Conservation (phyloP, 2,113 vertebrate genomes). For the Mola mola region DNA sequence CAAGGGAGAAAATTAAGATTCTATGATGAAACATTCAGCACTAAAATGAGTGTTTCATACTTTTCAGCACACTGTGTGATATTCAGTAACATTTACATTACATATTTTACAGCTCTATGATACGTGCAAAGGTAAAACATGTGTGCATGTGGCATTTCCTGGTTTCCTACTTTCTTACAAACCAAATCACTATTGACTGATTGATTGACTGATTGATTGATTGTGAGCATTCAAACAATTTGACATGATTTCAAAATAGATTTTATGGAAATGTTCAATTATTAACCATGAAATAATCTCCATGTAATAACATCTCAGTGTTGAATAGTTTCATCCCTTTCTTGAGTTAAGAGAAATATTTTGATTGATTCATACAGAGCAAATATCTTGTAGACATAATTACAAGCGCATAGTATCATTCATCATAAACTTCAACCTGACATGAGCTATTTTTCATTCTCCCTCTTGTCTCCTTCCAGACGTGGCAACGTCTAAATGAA, state of each 20-base stretch:
- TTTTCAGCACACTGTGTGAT: not conserved
- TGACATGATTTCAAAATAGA: not conserved
- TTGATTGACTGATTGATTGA: not conserved
- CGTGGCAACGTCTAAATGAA: conserved; percentile 66
- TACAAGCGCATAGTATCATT: not conserved
- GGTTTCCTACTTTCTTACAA: conserved; percentile 21
- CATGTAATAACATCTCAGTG: not conserved
- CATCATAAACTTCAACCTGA: not conserved
- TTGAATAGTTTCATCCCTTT: not conserved
- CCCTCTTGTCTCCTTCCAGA: conserved; percentile 52
- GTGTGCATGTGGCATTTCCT: not conserved
- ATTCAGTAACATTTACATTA: conserved; percentile 11
- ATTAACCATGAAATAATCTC: conserved; percentile 6
- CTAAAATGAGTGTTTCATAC: too few species aligned
- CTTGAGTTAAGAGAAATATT: not conserved
- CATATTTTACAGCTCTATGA: conserved; percentile 66
- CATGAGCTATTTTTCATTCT: conserved; percentile 2
- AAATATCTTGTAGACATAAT: not conserved
- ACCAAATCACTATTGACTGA: conserved; percentile 30
- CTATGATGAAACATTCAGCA: too few species aligned
- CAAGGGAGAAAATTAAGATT: too few species aligned
- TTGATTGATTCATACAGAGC: conserved; percentile 10
- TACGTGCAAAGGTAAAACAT: conserved; percentile 64
- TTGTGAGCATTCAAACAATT: too few species aligned
- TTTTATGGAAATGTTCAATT: too few species aligned